Evolutionary conservation across 2,888 invertebrate genomes (phyloP), one percentile per base, ranked within the genome.

Genomic region (Tuta absoluta): DNA sequence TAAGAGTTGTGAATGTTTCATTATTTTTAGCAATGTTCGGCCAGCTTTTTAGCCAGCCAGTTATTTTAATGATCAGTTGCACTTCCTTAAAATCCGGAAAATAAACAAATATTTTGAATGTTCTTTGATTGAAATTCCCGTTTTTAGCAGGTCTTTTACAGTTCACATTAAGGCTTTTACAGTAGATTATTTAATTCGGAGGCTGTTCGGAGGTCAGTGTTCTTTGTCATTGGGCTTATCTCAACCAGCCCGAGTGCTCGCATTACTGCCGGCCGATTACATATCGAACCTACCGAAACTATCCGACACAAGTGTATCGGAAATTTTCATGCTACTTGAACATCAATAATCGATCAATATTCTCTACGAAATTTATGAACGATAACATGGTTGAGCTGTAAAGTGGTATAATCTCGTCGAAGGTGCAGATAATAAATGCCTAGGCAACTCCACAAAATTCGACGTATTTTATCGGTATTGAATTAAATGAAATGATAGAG

Each of bases 321-420:
- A 85, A 86, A 87, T 81, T 81, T 85, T 84, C 82, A 84, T 80
- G 77, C 75, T 69, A 75, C 74, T 70, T 69, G 76, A 75, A 69
- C 76, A 65, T 63, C 63, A 67, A 73, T 75, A 69, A 66, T 66
- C 49, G 66, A 78, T 80, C 76, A 69, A 70, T 67, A 60, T 68
- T 71, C 69, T 10, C 33, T 8, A 33, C 67, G 62, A 69, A 71
- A 71, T 65, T 63, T 68, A 53, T 58, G 63, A 69, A 65, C 53
- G 45, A 65, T 64, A 60, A 58, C 33, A 38, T n/a, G 2, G n/a
- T 28, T 56, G 17, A 28, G n/a, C 28, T n/a, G 17, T 56, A 17
- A 17, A 56, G 33, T 28, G 17, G 28, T 56, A 17, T 56, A 33
- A 17, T 33, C 24, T 56, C n/a, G 28, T 11, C 12, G 24, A 1